Evolutionary conservation across 2,888 invertebrate species (phyloP).

Genomic region (Heliconius erato): DNA sequence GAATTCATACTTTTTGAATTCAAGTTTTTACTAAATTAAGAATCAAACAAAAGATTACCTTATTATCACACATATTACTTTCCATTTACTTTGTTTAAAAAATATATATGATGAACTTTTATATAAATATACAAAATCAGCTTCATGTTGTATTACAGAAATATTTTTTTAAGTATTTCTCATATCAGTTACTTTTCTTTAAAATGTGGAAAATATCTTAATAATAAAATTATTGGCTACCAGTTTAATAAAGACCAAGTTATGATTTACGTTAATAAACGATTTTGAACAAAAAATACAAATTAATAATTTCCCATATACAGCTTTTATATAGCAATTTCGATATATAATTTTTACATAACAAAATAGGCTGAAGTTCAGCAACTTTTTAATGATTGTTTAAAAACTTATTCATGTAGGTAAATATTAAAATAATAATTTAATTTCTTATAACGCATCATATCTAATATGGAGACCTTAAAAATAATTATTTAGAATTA

Average conservation of each 20-base stretch:
- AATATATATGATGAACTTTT: not conserved
- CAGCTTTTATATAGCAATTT: not conserved
- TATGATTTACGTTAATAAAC: not conserved
- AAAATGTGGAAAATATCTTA: not conserved
- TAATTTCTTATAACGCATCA: constrained; percentile 1
- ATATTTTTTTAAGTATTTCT: not conserved
- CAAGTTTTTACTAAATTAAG: too few relatives aligned
- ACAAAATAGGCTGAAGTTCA: not conserved
- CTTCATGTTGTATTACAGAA: constrained; percentile 12
- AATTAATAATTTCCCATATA: not conserved
- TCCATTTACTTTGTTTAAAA: not conserved
- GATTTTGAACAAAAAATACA: not conserved
- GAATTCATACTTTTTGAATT: too few relatives aligned
- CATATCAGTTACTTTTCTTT: constrained; percentile 7
- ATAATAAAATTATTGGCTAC: not conserved
- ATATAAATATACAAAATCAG: not conserved
- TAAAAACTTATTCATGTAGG: not conserved
- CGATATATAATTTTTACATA: not conserved
- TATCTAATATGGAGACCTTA: constrained; percentile 13
- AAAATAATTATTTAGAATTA: not conserved
- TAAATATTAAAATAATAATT: constrained; percentile 5
- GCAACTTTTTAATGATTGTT: not conserved
- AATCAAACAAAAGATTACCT: too few relatives aligned
- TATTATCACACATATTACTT: too few relatives aligned
- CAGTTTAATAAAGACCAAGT: constrained; percentile 6